Conservation (phyloP, 2,113 vertebrate species). For the Pyrgilauda ruficollis region DNA sequence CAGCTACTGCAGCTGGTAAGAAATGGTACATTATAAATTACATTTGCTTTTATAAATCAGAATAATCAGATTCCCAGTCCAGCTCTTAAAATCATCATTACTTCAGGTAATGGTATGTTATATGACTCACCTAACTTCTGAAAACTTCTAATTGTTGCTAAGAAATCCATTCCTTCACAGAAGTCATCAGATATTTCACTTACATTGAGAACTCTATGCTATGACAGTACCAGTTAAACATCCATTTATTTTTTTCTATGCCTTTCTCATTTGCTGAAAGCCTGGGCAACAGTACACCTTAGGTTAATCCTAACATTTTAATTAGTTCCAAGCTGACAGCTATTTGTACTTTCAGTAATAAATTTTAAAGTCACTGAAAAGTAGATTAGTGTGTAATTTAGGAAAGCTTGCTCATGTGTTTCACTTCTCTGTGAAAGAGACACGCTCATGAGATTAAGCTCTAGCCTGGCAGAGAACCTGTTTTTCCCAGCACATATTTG, state of each 20-base stretch:
- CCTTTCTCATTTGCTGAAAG: constrained; percentile 1
- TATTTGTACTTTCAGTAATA: constrained; percentile 33
- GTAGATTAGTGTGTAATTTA: constrained; percentile 44
- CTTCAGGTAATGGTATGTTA: not conserved
- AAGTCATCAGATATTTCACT: not conserved
- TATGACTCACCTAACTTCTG: not conserved
- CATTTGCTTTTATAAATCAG: not conserved
- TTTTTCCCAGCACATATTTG: not conserved
- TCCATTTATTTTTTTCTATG: not conserved
- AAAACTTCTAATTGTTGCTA: not conserved
- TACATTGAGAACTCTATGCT: not conserved
- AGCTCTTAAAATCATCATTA: not conserved
- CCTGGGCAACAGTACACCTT: not conserved
- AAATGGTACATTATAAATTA: not conserved
- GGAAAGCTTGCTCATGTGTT: constrained; percentile 29
- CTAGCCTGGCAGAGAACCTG: not conserved
- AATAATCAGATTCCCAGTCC: not conserved
- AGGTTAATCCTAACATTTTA: constrained; percentile 55
- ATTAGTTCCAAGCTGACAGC: constrained; percentile 44
- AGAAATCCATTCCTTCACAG: not conserved
- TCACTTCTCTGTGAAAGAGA: not conserved
- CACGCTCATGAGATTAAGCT: not conserved
- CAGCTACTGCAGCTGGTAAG: not conserved
- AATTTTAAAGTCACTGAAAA: constrained; percentile 43
- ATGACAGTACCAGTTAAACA: not conserved